A percentile compares a stretch with the other conserved stretches of the same genome.
These are phyloP conservation scores for Pimpla rufipes DNA, from an alignment of 2,888 invertebrate genomes.

Conservation along the genomic window DNA sequence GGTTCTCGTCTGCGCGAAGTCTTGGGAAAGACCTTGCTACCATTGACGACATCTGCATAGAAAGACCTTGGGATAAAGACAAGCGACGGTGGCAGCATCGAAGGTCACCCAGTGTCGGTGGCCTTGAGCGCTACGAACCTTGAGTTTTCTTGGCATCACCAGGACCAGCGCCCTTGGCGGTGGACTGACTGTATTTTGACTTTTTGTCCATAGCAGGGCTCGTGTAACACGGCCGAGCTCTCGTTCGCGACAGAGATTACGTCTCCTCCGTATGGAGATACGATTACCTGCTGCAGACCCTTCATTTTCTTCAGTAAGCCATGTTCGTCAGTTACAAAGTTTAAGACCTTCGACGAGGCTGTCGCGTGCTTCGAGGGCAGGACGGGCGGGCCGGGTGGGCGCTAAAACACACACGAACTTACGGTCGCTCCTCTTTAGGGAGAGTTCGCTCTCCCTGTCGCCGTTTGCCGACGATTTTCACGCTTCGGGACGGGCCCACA, in stretches of 20 bases:
- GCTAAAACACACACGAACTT: neutral
- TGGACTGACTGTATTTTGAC: constrained; percentile 89
- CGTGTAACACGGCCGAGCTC: constrained; percentile 41
- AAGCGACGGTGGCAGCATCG: neutral
- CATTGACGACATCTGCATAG: constrained; percentile 79
- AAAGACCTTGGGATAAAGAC: constrained; percentile 36
- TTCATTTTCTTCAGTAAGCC: constrained; percentile 93
- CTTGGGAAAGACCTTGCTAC: constrained; percentile 81
- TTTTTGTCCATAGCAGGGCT: constrained; percentile 91
- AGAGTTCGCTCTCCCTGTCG: constrained; percentile 87
- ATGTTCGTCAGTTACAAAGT: constrained; percentile 88
- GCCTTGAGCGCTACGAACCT: constrained; percentile 85
- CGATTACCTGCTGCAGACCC: constrained; percentile 89
- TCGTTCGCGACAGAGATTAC: constrained; percentile 85
- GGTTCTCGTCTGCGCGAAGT: constrained; percentile 89
- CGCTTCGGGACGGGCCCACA: constrained; percentile 60
- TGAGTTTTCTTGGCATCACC: constrained; percentile 92
- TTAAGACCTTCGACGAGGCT: constrained; percentile 77
- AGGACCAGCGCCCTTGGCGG: constrained; percentile 89
- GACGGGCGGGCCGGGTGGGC: neutral
- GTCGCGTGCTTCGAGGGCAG: constrained; percentile 1
- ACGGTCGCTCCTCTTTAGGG: constrained; percentile 86
- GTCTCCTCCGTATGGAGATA: constrained; percentile 91
- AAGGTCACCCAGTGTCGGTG: neutral
- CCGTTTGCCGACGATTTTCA: constrained; percentile 67